Base-by-base conservation (phyloP, 1,140 invertebrate species). In the Drosophila fuyamai region DNA sequence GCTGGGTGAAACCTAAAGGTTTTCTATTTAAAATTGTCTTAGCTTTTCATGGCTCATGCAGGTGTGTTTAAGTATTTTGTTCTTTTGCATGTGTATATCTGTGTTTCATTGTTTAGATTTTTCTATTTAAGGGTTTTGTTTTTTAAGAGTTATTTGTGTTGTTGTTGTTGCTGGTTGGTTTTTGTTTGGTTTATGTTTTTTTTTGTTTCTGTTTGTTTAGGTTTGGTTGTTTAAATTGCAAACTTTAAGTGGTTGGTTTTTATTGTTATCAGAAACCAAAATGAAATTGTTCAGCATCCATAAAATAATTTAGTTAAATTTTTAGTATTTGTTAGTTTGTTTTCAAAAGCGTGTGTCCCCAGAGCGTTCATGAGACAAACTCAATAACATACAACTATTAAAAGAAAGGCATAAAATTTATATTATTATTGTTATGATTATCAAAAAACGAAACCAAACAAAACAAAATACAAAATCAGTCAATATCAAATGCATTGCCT, bases 331-430 rank as follows among this genome's bases (percentile, higher is more conserved):
- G 14, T 77, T 72, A 40, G 53, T 61, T 46, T 63, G 29, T 40
- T 58, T 67, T 79, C 63, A 88, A 88, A 90, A 91, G 88, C 88
- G 88, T 91, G 89, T 90, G 85, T 83, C 85, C 84, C 81, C 84
- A 85, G 70, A 83, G 82, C 79, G 83, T 90, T 79, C 78, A 83
- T 91, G 83, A 86, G 83, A 88, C 83, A 86, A 86, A 86, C 83
- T 86, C 83, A 86, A 86, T 86, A 86, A 88, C 84, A 90, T 90
- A 85, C 84, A 90, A 90, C 85, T 85, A 90, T 76, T 23, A 44
- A 70, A 56, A 70, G 63, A 56, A 71, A 70, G 58, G 58, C 59
- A 79, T 78, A 77, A 78, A 59, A 83, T 84, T 83, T 70, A 79
- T 71, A 63, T 76, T 58, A 71, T 71, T 57, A 71, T 71, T 68